Percentiles rank a stretch among this genome's conserved stretches.
Conservation (phyloP, 2,888 invertebrate species). For the Lasioglossum figueresi region DNA sequence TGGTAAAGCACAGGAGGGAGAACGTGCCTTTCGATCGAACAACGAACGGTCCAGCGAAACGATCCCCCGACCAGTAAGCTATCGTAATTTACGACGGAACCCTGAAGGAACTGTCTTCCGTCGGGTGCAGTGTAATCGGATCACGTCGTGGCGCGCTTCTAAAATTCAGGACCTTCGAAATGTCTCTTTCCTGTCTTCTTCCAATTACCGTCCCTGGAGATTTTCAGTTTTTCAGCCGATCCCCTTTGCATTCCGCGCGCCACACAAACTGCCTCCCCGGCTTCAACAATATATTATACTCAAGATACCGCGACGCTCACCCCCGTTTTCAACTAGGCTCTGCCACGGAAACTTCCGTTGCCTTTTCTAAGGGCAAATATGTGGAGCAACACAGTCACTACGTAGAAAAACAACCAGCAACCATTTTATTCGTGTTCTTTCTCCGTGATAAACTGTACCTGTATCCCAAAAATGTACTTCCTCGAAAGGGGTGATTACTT, state of each 20-base stretch:
- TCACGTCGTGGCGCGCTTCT: slow-evolving; percentile 27
- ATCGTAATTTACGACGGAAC: slow-evolving; percentile 32
- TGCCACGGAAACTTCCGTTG: background rate
- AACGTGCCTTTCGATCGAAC: slow-evolving; percentile 30
- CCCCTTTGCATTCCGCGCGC: slow-evolving; percentile 30
- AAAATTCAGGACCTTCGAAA: slow-evolving; percentile 43
- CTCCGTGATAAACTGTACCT: too few relatives aligned
- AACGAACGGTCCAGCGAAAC: slow-evolving; percentile 36
- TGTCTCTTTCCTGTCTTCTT: slow-evolving; percentile 6
- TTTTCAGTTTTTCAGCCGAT: slow-evolving; percentile 9
- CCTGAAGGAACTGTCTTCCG: slow-evolving; percentile 9
- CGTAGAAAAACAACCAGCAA: too few relatives aligned
- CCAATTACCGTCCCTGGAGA: slow-evolving; percentile 14
- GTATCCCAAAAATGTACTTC: too few relatives aligned
- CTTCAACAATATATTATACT: background rate
- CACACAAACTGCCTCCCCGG: background rate
- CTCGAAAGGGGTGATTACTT: too few relatives aligned
- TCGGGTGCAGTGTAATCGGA: slow-evolving; percentile 38
- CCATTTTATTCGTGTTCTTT: too few relatives aligned
- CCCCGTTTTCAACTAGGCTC: background rate
- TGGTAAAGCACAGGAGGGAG: slow-evolving; percentile 1
- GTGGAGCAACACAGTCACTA: too few relatives aligned
- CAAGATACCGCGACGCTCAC: background rate
- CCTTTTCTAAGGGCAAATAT: background rate
- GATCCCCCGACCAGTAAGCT: slow-evolving; percentile 1